A percentile compares a stretch with the other conserved stretches of the same genome.
Conservation (phyloP, 2,888 invertebrate species). For the Myopa testacea region DNA sequence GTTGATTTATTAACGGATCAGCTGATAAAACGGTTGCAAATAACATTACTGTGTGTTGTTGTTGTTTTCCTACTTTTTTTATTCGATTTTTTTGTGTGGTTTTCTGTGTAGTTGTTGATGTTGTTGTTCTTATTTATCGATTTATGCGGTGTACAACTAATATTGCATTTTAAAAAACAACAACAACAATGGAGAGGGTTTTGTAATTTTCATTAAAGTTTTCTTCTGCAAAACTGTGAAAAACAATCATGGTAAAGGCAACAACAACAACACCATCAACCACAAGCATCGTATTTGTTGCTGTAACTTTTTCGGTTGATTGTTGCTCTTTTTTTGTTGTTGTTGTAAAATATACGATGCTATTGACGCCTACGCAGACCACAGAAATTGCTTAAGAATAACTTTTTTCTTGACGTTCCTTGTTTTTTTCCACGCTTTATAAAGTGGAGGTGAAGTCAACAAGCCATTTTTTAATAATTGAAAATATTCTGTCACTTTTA, state of each 20-base stretch:
- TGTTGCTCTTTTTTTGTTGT: not conserved
- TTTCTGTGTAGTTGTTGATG: not conserved
- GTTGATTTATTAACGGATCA: slow-evolving; percentile 7
- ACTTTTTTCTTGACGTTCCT: not conserved
- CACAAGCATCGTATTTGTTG: not conserved
- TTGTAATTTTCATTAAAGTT: not conserved
- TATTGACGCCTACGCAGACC: not conserved
- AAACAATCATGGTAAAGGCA: not conserved
- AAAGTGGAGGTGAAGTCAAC: not conserved
- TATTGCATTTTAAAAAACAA: slow-evolving; percentile 17
- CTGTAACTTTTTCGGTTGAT: not conserved
- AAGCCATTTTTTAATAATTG: not conserved
- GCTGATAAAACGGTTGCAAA: slow-evolving; percentile 5
- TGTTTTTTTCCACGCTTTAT: not conserved
- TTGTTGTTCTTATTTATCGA: slow-evolving; percentile 6
- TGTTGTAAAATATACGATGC: not conserved
- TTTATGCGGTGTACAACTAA: slow-evolving; percentile 17
- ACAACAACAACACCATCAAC: not conserved
- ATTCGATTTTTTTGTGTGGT: not conserved
- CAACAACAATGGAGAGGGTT: slow-evolving; percentile 19
- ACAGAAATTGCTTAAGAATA: not conserved
- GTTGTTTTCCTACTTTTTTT: not conserved
- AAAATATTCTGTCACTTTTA: too few species aligned
- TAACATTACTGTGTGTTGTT: not conserved
- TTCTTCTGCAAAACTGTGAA: not conserved